A percentile compares a stretch with the other conserved stretches of the same genome.
Conservation (phyloP, 2,888 invertebrate species). For the Sphaerophoria taeniata region DNA sequence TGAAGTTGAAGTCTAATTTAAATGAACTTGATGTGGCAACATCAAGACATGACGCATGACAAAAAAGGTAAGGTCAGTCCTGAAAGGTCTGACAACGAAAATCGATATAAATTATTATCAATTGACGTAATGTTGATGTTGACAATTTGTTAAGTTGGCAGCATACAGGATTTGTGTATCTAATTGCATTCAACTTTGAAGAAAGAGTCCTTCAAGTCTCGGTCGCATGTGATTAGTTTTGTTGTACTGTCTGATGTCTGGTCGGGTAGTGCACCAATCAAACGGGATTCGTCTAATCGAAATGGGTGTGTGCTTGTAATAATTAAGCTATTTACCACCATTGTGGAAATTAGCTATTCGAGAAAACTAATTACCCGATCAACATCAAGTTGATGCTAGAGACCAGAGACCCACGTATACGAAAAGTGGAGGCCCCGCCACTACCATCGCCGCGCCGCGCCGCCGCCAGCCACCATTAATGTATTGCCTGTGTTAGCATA, state of each 20-base stretch:
- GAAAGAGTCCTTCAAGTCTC: constrained; percentile 32
- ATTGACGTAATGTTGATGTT: constrained; percentile 25
- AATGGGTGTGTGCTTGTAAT: constrained; percentile 69
- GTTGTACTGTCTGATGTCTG: constrained; percentile 11
- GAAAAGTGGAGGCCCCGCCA: background rate
- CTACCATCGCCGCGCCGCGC: too few species aligned
- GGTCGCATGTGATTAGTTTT: constrained; percentile 30
- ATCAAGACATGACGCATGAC: background rate
- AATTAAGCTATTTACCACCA: constrained; percentile 67
- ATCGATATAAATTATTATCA: background rate
- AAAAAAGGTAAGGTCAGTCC: background rate
- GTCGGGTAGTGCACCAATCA: constrained; percentile 30
- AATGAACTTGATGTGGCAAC: background rate
- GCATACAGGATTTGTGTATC: constrained; percentile 21
- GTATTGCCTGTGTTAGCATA: too few species aligned
- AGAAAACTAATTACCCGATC: constrained; percentile 55
- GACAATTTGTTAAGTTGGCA: constrained; percentile 31
- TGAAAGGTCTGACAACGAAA: background rate
- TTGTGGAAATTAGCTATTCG: constrained; percentile 55
- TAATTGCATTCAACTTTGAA: constrained; percentile 26
- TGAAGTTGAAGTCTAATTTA: background rate
- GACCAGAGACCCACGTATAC: background rate
- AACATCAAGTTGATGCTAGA: background rate
- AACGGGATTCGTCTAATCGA: constrained; percentile 64
- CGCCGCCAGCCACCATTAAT: too few species aligned